phyloP scores from a whole-genome alignment of 2,113 vertebrate genomes.

The Nanorana parkeri region DNA sequence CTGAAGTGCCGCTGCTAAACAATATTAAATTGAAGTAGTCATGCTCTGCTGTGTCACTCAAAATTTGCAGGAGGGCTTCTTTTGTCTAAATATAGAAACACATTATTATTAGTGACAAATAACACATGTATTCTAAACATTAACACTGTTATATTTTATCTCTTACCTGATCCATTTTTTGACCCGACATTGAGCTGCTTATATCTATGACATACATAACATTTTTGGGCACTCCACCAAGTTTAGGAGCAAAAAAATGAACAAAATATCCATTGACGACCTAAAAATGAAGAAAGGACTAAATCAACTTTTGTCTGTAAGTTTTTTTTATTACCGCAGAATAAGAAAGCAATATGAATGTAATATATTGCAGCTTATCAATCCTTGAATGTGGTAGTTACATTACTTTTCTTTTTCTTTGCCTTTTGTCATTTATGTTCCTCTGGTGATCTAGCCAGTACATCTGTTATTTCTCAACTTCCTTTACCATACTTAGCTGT shows the following conservation, averaged over 20 bases:
- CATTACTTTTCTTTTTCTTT: no score
- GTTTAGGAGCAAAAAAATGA: constrained; percentile 90
- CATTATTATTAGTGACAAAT: background rate
- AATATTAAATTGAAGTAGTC: constrained; percentile 10
- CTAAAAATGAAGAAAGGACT: constrained; percentile 68
- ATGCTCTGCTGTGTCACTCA: constrained; percentile 71
- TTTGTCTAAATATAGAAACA: constrained; percentile 75
- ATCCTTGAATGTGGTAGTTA: no score
- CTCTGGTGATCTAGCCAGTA: no score
- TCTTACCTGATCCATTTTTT: constrained; percentile 84
- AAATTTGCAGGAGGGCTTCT: constrained; percentile 82
- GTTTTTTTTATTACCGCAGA: no score
- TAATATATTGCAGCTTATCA: no score
- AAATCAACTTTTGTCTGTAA: no score
- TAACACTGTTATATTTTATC: background rate
- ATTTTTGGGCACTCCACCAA: constrained; percentile 84
- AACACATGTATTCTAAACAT: background rate
- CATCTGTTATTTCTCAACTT: no score
- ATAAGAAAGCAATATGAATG: background rate
- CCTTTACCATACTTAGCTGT: no score
- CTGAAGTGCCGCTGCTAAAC: background rate
- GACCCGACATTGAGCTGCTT: constrained; percentile 87
- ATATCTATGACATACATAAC: constrained; percentile 89
- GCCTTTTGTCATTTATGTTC: no score
- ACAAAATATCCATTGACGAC: constrained; percentile 85